Evolutionary conservation across 1,140 invertebrate genomes (phyloP), one percentile per base, ranked within the genome.

Genomic region (Kradibia gibbosae): DNA sequence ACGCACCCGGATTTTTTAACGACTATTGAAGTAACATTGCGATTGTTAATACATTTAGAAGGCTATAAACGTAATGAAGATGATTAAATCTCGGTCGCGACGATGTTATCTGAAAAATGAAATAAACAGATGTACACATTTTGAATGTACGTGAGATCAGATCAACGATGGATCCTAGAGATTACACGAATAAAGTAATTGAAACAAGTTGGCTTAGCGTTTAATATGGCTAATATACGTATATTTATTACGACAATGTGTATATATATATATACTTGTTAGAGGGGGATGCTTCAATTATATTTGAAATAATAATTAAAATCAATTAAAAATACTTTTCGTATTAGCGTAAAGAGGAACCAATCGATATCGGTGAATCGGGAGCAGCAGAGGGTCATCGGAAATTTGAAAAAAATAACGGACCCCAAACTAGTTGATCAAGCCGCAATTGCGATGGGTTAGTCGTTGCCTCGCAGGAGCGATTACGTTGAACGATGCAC

Each of bases 171-270:
- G 7, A 67, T 22, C 20, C 1, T n/a, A 4, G 15, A 22, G 62
- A 67, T 67, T 67, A 39, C 34, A 10, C 13, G 62, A 39, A n/a
- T 39, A 39, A 57, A 67, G n/a, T 65, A 65, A 65, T 39, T 67
- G 36, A 67, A 67, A 39, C 15, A 0, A 3, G 34, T 39, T 67
- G 11, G 7, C 20, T 67, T 39, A 67, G 10, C 20, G 22, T 53
- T 53, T 53, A 11, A 22, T 53, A 53, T 3, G 3, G 22, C 15
- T 8, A 20, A 53, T 22, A 20, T 53, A 22, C 15, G 13, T 45
- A 53, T 53, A 17, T 53, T 3, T 20, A 53, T 53, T 45, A 13
- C 42, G 42, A 45, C 7, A 5, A 13, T 45, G 42, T 45, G 42
- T 45, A 45, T 45, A 45, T 45, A 13, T 45, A 45, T 45, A 45